Evolutionary conservation across 2,113 vertebrate species (phyloP).

Genomic region (Misgurnus anguillicaudatus): DNA sequence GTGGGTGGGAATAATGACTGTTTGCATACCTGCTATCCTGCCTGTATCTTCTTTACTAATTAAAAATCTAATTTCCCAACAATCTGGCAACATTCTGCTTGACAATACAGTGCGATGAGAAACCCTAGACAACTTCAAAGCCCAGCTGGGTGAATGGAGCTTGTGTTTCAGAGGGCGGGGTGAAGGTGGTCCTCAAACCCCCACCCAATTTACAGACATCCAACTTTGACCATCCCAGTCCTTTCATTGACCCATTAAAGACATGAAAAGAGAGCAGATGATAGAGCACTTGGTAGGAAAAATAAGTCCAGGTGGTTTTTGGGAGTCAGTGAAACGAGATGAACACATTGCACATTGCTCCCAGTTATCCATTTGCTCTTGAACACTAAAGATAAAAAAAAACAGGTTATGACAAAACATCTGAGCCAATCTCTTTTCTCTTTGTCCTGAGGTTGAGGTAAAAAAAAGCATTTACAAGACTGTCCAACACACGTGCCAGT

Average conservation of each 20-base stretch:
- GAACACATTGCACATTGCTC: background rate
- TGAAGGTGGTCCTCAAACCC: conserved; percentile 39
- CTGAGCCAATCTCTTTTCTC: background rate
- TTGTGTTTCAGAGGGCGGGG: conserved; percentile 45
- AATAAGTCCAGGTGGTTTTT: conserved; percentile 36
- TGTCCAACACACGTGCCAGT: conserved; percentile 23
- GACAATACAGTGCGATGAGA: conserved; percentile 51
- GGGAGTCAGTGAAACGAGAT: conserved; percentile 1
- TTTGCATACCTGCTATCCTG: conserved; percentile 17
- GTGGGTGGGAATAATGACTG: conserved; percentile 33
- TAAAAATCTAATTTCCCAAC: conserved; percentile 51
- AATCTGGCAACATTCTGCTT: conserved; percentile 49
- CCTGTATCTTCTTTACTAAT: conserved; percentile 34
- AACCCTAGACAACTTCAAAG: conserved; percentile 55
- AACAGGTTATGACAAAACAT: conserved; percentile 12
- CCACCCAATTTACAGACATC: conserved; percentile 42
- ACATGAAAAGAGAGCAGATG: conserved; percentile 46
- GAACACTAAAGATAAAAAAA: background rate
- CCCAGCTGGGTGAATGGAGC: conserved; percentile 46
- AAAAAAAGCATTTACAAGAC: conserved; percentile 17
- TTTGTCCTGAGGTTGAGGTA: conserved; percentile 26
- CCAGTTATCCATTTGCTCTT: no score
- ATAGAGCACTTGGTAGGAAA: conserved; percentile 36
- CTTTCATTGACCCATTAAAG: conserved; percentile 49
- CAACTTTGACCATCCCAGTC: conserved; percentile 26